Evolutionary conservation across 2,797 vertebrate genomes (phyloP).

Genomic region (Ciconia nigra): DNA sequence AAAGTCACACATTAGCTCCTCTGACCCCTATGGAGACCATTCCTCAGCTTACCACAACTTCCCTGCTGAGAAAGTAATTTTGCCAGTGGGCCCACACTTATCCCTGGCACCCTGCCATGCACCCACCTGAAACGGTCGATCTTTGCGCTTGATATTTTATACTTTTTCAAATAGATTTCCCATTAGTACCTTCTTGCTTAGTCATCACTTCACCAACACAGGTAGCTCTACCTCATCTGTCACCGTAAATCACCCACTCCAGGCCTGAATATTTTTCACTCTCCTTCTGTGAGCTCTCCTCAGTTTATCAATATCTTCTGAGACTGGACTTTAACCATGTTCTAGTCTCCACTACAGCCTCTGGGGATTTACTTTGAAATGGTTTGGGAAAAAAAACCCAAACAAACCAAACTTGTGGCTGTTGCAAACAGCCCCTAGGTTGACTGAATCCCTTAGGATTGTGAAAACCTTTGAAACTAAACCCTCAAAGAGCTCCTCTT

Average conservation of each 20-base stretch:
- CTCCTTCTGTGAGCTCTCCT: not conserved
- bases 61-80: not conserved
- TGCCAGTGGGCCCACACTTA: not conserved
- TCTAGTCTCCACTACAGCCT: not conserved
- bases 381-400: not conserved
- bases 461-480: not conserved
- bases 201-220: not conserved
- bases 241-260: not conserved
- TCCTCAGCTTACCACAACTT: not conserved
- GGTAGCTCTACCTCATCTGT: not conserved
- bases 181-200: not conserved
- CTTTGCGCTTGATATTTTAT: not conserved
- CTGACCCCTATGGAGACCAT: not conserved
- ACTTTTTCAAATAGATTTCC: not conserved
- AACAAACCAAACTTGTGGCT: not conserved
- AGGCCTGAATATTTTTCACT: not conserved
- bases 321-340: not conserved
- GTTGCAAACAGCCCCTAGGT: not conserved
- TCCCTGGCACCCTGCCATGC: not conserved
- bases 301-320: not conserved
- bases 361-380: not conserved
- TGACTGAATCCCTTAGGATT: not conserved
- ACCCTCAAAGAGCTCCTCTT: not conserved
- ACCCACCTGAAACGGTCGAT: not conserved
- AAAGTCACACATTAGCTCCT: not conserved